These are phyloP conservation scores for Pavo muticus DNA, from an alignment of 2,113 vertebrate species.

Conservation along the genomic window DNA sequence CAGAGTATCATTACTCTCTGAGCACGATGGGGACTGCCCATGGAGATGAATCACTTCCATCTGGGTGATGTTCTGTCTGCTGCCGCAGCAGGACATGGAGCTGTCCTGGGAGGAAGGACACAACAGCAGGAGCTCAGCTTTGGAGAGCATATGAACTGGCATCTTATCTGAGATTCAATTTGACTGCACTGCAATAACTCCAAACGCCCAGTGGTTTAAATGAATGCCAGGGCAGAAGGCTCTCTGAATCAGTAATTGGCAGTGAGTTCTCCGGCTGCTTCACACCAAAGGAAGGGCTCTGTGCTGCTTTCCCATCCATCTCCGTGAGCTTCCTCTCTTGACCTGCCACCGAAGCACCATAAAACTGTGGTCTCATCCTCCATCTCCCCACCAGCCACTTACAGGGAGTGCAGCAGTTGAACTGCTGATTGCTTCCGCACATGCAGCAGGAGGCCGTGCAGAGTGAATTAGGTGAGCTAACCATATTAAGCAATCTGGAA, in stretches of 20 bases:
- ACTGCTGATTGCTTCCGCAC: not conserved
- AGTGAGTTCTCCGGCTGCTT: not conserved
- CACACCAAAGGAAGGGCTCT: not conserved
- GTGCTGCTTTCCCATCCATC: not conserved
- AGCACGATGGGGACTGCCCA: slow-evolving; percentile 23
- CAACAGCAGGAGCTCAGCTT: not conserved
- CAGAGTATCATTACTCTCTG: slow-evolving; percentile 44
- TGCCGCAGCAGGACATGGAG: not conserved
- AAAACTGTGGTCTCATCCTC: not conserved
- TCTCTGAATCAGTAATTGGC: not conserved
- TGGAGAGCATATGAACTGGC: not conserved
- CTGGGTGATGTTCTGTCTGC: slow-evolving; percentile 41
- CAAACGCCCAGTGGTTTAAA: not conserved
- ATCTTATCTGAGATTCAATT: not conserved
- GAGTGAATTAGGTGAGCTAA: not conserved
- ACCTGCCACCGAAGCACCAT: not conserved
- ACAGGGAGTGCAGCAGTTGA: not conserved
- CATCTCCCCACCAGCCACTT: not conserved
- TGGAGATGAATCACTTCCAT: slow-evolving; percentile 26
- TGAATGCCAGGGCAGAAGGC: not conserved
- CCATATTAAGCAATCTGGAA: not conserved
- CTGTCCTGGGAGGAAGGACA: not conserved
- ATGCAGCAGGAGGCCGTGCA: not conserved
- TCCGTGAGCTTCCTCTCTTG: not conserved
- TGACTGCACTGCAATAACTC: not conserved